Conservation (phyloP, 2,797 vertebrate species). For the Synanceia verrucosa region DNA sequence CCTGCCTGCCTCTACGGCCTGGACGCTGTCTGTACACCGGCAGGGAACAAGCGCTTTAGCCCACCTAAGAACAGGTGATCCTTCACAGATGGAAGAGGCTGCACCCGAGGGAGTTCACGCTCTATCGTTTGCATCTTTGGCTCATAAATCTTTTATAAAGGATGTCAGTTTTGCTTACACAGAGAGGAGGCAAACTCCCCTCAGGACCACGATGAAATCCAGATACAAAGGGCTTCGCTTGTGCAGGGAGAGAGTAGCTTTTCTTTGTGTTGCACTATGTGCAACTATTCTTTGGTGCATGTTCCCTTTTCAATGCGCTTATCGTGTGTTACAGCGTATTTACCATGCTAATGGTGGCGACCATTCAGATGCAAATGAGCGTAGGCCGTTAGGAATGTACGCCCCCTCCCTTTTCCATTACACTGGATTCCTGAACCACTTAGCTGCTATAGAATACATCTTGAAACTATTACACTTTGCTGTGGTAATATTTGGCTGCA, state of each 20-base stretch:
- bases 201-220: constrained; percentile 74
- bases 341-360: constrained; percentile 63
- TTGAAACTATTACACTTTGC: constrained; percentile 51
- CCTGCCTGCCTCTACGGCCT: constrained; percentile 36
- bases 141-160: constrained; percentile 90
- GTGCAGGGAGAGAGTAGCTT: constrained; percentile 39
- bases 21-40: constrained; percentile 69
- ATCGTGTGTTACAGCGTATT: constrained; percentile 69
- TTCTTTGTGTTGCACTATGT: constrained; percentile 53
- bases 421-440: constrained; percentile 60
- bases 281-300: constrained; percentile 40
- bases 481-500: constrained; percentile 51
- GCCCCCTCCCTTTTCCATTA: constrained; percentile 34
- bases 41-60: constrained; percentile 76
- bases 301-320: constrained; percentile 60
- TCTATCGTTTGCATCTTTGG: constrained; percentile 86
- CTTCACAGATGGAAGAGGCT: constrained; percentile 83
- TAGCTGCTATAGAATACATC: constrained; percentile 56
- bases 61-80: constrained; percentile 84
- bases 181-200: constrained; percentile 80
- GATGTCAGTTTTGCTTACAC: constrained; percentile 89
- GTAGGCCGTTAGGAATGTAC: constrained; percentile 53
- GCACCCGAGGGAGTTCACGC: constrained; percentile 79
- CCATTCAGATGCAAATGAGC: constrained; percentile 74
- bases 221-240: constrained; percentile 78